Evolutionary conservation across 1,140 invertebrate species (phyloP).

Genomic region (Ceratitis capitata): DNA sequence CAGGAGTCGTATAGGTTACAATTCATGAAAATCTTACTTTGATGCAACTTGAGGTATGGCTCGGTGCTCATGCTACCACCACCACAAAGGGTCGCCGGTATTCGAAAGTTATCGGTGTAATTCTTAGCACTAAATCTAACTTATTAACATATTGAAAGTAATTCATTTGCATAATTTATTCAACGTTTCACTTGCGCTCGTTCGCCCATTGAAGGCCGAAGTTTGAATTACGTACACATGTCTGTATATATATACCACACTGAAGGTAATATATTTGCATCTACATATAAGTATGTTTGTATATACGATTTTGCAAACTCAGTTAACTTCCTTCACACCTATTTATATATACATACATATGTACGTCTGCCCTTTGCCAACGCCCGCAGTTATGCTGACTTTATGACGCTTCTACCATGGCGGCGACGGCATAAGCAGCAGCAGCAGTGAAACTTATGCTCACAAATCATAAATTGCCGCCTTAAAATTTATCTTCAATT

Average conservation of each 20-base stretch:
- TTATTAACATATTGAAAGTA: background rate
- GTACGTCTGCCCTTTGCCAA: background rate
- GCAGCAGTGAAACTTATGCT: slow-evolving; percentile 40
- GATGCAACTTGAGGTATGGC: no score
- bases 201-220: background rate
- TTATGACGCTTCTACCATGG: slow-evolving; percentile 48
- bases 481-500: slow-evolving; percentile 66
- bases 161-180: background rate
- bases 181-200: background rate
- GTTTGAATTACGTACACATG: background rate
- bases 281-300: no score
- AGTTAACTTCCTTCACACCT: background rate
- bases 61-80: no score
- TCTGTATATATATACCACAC: background rate
- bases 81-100: no score
- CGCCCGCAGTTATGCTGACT: background rate
- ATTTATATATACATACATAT: background rate
- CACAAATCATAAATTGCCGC: slow-evolving; percentile 66
- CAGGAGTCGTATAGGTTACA: no score
- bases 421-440: background rate
- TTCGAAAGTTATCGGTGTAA: no score
- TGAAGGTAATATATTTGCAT: background rate
- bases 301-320: background rate
- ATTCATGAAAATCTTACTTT: no score
- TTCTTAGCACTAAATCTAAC: background rate